Evolutionary conservation across 2,888 invertebrate genomes (phyloP).

Genomic region (Pomacea canaliculata): DNA sequence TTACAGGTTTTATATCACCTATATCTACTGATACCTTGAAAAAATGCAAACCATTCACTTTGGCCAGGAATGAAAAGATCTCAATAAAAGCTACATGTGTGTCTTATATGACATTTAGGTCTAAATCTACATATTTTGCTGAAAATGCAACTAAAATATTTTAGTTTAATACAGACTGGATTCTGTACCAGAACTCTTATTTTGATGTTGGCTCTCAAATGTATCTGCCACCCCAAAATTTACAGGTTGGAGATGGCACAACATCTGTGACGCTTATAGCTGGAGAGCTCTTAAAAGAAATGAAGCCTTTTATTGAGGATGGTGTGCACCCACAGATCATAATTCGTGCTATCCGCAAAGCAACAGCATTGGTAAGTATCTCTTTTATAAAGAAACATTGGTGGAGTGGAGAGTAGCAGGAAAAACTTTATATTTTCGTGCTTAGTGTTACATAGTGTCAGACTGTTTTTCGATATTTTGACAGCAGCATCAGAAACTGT

Average conservation of each 20-base stretch:
- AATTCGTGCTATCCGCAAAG: constrained; percentile 88
- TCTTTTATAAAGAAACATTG: background rate
- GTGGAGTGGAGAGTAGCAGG: background rate
- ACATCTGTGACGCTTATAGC: constrained; percentile 96
- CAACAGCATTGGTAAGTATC: constrained; percentile 76
- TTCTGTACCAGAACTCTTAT: too few species aligned
- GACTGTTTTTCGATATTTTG: background rate
- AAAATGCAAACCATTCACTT: too few species aligned
- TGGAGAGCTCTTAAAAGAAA: constrained; percentile 93
- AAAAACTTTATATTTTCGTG: background rate
- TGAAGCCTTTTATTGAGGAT: constrained; percentile 96
- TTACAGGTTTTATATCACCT: too few species aligned
- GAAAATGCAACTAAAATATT: too few species aligned
- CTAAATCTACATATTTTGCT: too few species aligned
- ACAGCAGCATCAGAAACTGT: background rate
- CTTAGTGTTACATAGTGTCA: background rate
- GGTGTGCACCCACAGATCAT: constrained; percentile 95
- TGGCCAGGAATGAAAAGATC: too few species aligned
- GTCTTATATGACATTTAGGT: too few species aligned
- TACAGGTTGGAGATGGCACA: constrained; percentile 96
- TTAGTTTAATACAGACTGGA: too few species aligned
- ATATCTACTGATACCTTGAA: too few species aligned
- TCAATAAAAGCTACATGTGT: too few species aligned
- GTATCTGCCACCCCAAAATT: too few species aligned
- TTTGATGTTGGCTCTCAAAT: too few species aligned